Percentiles rank a stretch among this genome's conserved stretches.
phyloP scores from a whole-genome alignment of 1,140 invertebrate genomes.

The Dendrolimus kikuchii region DNA sequence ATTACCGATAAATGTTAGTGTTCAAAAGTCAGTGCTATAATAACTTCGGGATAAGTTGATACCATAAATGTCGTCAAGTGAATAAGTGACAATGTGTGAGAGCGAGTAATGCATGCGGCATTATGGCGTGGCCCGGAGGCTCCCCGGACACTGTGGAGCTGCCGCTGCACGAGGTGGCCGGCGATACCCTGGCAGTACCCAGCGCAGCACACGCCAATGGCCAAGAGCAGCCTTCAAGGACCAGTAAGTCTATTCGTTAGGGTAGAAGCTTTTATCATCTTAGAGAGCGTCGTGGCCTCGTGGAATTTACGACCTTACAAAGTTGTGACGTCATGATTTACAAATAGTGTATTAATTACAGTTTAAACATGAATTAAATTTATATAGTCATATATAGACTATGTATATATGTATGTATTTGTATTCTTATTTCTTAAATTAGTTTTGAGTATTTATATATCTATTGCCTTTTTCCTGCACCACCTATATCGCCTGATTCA shows the following conservation, averaged over 20 bases:
- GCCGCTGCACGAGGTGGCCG: slow-evolving; percentile 32
- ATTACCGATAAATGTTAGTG: not conserved
- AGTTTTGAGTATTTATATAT: too few relatives aligned
- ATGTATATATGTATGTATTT: too few relatives aligned
- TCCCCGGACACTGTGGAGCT: slow-evolving; percentile 44
- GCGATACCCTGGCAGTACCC: slow-evolving; percentile 29
- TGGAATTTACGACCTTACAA: not conserved
- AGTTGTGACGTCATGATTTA: too few relatives aligned
- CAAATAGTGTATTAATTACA: too few relatives aligned
- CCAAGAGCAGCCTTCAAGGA: slow-evolving; percentile 1
- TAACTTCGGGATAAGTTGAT: too few relatives aligned
- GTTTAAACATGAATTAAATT: too few relatives aligned
- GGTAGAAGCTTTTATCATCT: not conserved
- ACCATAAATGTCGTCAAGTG: too few relatives aligned
- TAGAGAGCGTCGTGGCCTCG: not conserved
- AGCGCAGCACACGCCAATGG: slow-evolving; percentile 27
- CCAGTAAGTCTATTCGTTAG: slow-evolving; percentile 5
- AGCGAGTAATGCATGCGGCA: not conserved
- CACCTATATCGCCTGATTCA: too few relatives aligned
- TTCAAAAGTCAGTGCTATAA: not conserved
- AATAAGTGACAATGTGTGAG: slow-evolving; percentile 11
- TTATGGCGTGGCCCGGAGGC: slow-evolving; percentile 58
- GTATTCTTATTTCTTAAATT: too few relatives aligned
- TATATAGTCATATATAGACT: too few relatives aligned
- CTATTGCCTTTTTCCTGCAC: too few relatives aligned